Evolutionary conservation across 2,888 invertebrate genomes (phyloP).

Genomic region (Pheosia gnoma): DNA sequence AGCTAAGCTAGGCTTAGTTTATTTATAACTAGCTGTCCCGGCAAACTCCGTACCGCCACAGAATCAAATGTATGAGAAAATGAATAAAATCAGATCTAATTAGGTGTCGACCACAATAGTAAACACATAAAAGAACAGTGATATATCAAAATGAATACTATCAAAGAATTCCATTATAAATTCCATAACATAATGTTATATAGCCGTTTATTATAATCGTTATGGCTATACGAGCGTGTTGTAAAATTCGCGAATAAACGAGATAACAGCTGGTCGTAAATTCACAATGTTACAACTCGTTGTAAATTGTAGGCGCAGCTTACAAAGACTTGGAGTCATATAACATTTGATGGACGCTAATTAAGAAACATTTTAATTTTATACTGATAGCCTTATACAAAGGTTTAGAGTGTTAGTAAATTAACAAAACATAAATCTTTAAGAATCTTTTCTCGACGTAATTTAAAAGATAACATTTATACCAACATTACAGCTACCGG

Average conservation of each 20-base stretch:
- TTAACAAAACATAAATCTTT: no score
- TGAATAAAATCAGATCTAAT: no score
- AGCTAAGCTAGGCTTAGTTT: no score
- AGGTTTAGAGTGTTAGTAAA: no score
- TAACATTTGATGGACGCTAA: neutral
- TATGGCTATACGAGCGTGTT: slow-evolving; percentile 17
- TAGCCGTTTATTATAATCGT: slow-evolving; percentile 17
- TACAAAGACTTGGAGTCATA: slow-evolving; percentile 13
- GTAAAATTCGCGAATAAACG: slow-evolving; percentile 33
- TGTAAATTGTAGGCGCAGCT: slow-evolving; percentile 31
- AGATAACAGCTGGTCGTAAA: slow-evolving; percentile 42
- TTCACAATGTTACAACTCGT: slow-evolving; percentile 34
- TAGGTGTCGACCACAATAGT: no score
- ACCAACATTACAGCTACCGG: no score
- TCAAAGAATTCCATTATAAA: slow-evolving; percentile 14
- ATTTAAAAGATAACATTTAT: no score
- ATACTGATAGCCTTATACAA: neutral
- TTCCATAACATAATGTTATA: slow-evolving; percentile 16
- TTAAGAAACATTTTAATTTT: neutral
- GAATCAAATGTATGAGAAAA: no score
- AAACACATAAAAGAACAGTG: no score
- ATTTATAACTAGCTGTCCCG: no score
- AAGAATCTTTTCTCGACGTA: no score
- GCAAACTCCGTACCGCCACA: no score
- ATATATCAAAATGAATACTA: neutral